Conservation (phyloP, 2,797 vertebrate genomes). For the Pterois miles region DNA sequence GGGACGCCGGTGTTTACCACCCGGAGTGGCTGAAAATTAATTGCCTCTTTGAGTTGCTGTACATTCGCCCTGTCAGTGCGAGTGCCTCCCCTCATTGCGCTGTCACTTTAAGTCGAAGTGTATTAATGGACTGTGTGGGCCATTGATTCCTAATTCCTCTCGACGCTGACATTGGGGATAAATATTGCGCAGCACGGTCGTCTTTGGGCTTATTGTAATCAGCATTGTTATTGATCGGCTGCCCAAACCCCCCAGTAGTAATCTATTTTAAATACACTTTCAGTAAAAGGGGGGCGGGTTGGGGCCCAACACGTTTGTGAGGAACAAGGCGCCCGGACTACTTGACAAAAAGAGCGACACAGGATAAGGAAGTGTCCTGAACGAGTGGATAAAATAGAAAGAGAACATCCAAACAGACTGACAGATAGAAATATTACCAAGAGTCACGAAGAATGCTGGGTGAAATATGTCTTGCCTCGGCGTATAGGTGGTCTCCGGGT, state of each 20-base stretch:
- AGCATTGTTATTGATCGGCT: slow-evolving; percentile 90
- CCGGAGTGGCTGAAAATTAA: slow-evolving; percentile 72
- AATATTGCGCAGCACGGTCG: slow-evolving; percentile 85
- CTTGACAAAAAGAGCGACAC: not conserved
- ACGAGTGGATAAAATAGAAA: not conserved
- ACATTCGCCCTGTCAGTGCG: slow-evolving; percentile 50
- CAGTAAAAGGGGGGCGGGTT: slow-evolving; percentile 30
- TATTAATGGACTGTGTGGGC: slow-evolving; percentile 93
- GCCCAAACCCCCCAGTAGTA: slow-evolving; percentile 85
- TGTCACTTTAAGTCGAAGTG: slow-evolving; percentile 81
- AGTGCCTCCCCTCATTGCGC: slow-evolving; percentile 73
- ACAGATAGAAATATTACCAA: slow-evolving; percentile 41
- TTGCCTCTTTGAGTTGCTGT: slow-evolving; percentile 74
- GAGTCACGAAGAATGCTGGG: not conserved
- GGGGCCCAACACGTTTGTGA: slow-evolving; percentile 56
- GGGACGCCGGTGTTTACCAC: slow-evolving; percentile 63
- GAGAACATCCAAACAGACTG: not conserved
- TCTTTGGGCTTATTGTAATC: slow-evolving; percentile 89
- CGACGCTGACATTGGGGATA: slow-evolving; percentile 83
- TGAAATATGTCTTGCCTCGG: slow-evolving; percentile 50
- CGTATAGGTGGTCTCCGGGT: slow-evolving; percentile 55
- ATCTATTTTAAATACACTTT: slow-evolving; percentile 93
- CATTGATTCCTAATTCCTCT: slow-evolving; percentile 97
- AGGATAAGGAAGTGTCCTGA: slow-evolving; percentile 19
- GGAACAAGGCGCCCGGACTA: not conserved